Evolutionary conservation across 2,888 invertebrate genomes (phyloP), one percentile per base, ranked within the genome.

Genomic region (Trilocha varians): DNA sequence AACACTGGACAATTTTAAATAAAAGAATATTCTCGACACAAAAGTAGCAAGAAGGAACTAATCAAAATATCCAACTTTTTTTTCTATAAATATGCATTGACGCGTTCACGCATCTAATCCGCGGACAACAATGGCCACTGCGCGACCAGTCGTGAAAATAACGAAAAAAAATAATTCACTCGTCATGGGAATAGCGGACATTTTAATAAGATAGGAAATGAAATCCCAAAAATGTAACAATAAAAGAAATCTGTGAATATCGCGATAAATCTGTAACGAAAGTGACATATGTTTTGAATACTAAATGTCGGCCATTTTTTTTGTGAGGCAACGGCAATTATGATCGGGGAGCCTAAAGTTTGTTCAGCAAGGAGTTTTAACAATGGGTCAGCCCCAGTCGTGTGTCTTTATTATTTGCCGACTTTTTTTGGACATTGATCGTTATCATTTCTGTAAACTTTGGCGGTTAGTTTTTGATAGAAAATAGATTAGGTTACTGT

Each of bases 281-380:
- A 77, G 72, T 80, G 80, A 83, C 83, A 74, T 77, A 61, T 79
- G 78, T 84, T 85, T 85, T 83, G 83, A 83, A 84, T 83, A 80
- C 64, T 60, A 58, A 70, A 71, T 59, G 78, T 72, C 74, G 75
- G 76, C 67, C 70, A 53, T 49, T 59, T 61, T 71, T 65, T 70
- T 68, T 67, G 65, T 71, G 70, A 80, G 83, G 80, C 78, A 64
- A 65, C 64, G 59, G 82, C 82, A 82, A 84, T 85, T 83, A 79
- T 79, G 75, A 77, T 77, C 76, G 73, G 71, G 65, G 66, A 65
- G 59, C 62, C 53, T 49, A 61, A 57, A 65, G 64, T 67, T 67
- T 70, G 66, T 64, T 54, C 51, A 55, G 69, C 64, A 64, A 63
- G 62, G 60, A 66, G 60, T 52, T 62, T 46, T 70, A 65, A 78